Conservation (phyloP, 2,888 invertebrate species). For the Synergus umbraculus region DNA sequence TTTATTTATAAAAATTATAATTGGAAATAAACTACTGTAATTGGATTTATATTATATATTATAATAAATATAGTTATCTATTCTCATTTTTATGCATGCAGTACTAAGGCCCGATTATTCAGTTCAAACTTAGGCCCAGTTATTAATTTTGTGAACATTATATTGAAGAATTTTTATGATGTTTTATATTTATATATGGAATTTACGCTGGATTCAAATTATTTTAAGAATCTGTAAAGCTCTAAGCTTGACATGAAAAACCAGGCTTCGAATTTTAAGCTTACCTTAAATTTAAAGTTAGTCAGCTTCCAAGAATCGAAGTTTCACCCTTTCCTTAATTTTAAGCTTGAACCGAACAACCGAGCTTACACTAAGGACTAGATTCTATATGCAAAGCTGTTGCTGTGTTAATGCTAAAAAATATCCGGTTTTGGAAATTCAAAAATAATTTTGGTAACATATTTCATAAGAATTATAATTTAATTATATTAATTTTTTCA, state of each 20-base stretch:
- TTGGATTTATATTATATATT: background rate
- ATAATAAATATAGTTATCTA: background rate
- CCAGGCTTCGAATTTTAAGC: background rate
- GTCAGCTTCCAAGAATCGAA: slow-evolving; percentile 32
- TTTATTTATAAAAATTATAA: background rate
- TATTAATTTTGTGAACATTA: background rate
- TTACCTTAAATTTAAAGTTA: slow-evolving; percentile 35
- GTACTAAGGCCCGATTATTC: background rate
- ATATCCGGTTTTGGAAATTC: background rate
- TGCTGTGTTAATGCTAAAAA: slow-evolving; percentile 9
- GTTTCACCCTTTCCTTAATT: slow-evolving; percentile 18
- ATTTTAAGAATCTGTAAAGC: background rate
- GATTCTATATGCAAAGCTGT: slow-evolving; percentile 5
- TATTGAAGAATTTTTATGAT: background rate
- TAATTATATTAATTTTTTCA: too few relatives aligned
- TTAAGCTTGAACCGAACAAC: slow-evolving; percentile 32
- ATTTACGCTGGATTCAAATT: too few relatives aligned
- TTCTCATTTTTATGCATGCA: slow-evolving; percentile 17
- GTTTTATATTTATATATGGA: background rate
- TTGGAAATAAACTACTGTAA: background rate
- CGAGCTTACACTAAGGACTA: background rate
- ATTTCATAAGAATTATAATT: background rate
- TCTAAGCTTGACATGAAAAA: slow-evolving; percentile 5
- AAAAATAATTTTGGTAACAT: background rate
- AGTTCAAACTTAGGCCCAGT: slow-evolving; percentile 9